These are phyloP conservation scores for Diploptera punctata DNA, from an alignment of 2,888 invertebrate species.

Conservation along the genomic window DNA sequence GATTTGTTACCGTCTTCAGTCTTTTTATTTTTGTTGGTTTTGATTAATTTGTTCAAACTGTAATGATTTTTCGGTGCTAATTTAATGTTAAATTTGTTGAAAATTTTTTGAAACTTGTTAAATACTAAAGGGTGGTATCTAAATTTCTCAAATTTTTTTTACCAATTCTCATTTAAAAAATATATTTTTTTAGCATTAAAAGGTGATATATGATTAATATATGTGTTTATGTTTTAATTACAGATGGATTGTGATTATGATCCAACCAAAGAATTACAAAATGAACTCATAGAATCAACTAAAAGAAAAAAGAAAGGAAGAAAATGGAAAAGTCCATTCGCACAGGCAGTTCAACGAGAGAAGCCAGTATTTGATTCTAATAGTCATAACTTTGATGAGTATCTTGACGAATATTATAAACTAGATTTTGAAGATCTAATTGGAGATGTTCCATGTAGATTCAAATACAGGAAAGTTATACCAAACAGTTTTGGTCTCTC, in stretches of 20 bases:
- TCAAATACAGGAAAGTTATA: conserved; percentile 88
- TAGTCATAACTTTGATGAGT: conserved; percentile 79
- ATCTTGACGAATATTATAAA: conserved; percentile 94
- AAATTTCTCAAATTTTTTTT: too few species aligned
- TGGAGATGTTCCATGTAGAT: conserved; percentile 88
- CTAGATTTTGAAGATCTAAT: conserved; percentile 96
- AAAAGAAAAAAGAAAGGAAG: conserved; percentile 40
- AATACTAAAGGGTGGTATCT: too few species aligned
- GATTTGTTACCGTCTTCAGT: too few species aligned
- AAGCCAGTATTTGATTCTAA: conserved; percentile 88
- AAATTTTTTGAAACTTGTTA: too few species aligned
- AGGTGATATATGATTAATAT: too few species aligned
- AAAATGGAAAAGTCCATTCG: conserved; percentile 75
- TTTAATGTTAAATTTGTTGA: too few species aligned
- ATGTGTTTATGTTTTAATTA: conserved; percentile 45
- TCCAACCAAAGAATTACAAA: conserved; percentile 60
- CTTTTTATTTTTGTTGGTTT: too few species aligned
- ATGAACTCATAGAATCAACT: conserved; percentile 62
- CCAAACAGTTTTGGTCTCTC: conserved; percentile 92
- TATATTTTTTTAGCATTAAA: too few species aligned
- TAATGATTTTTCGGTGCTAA: too few species aligned
- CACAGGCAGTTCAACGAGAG: conserved; percentile 71
- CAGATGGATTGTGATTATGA: conserved; percentile 92
- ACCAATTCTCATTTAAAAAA: too few species aligned
- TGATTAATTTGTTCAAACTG: too few species aligned